Base-by-base conservation (phyloP, 2,888 invertebrate species). In the Synanthedon andrenaeformis region DNA sequence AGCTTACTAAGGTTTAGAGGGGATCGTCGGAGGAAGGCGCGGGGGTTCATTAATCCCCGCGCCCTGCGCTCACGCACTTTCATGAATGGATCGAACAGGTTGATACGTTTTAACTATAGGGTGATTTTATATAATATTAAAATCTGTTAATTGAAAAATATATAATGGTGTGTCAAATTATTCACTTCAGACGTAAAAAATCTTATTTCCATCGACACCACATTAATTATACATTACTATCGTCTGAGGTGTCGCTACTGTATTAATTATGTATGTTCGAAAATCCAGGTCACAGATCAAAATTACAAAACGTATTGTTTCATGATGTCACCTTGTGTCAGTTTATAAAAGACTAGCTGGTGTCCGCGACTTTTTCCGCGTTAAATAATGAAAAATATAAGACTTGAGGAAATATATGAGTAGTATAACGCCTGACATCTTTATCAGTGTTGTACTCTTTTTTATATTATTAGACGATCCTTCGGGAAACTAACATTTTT, bases 61-160 rank as follows among this genome's bases (percentile, higher is more conserved):
- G 82, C 86, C 83, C 84, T 85, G 86, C 85, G 85, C 84, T 73
- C 86, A 84, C 86, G 86, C 86, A 87, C 86, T 87, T 86, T 87
- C 84, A 87, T 87, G 86, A 87, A 87, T 87, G 86, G 82, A 75
- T 78, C 80, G 79, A 86, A 86, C 86, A 87, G 86, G 86, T 87
- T 87, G 85, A 85, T 85, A 79, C 81, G 78, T 84, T 73, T 69
- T 59, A 58, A 62, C 63, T 76, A 87, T 75, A 84, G 84, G 76
- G 19, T 82, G 84, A 53, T 42, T 28, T 14, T 41, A 51, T 45
- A 42, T n/a, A n/a, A n/a, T 6, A 50, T 35, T 13, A 45, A 49
- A 17, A 14, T 28, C 23, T 14, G n/a, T 45, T n/a, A 45, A 45
- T 35, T n/a, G 48, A 49, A 23, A 6, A 23, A 6, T 53, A 53